phyloP scores from a whole-genome alignment of 2,797 vertebrate species.

The Acrossocheilus fasciatus region DNA sequence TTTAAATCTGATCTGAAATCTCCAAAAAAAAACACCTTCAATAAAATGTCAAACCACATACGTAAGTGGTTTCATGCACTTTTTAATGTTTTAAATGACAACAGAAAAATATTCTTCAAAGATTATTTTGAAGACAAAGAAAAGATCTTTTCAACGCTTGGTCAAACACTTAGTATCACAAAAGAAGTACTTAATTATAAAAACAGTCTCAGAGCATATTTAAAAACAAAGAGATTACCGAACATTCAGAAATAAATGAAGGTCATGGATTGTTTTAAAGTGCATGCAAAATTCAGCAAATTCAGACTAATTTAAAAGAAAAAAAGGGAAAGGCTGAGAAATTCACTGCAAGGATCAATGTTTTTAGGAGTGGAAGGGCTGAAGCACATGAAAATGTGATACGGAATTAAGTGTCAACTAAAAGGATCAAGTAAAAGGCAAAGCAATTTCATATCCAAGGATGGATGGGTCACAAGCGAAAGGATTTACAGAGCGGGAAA shows the following conservation, averaged over 20 bases:
- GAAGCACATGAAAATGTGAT: neutral
- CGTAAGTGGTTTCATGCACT: neutral
- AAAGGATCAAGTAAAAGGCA: constrained; percentile 3
- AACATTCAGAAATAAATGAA: neutral
- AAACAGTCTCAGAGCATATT: neutral
- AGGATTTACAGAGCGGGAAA: constrained; percentile 17
- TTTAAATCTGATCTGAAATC: neutral
- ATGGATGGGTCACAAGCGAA: neutral
- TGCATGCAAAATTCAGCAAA: neutral
- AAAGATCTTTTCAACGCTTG: neutral
- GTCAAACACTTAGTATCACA: neutral
- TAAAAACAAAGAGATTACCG: neutral
- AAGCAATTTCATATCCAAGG: neutral
- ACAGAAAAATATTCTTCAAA: neutral
- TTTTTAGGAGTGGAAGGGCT: neutral
- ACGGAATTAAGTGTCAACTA: constrained; percentile 5
- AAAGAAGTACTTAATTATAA: neutral
- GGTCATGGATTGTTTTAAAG: neutral
- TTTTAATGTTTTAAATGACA: neutral
- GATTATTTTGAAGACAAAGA: neutral
- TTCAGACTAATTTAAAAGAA: neutral
- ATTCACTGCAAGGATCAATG: neutral
- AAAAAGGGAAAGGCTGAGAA: neutral
- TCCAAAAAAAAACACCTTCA: neutral
- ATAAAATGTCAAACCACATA: neutral